Base-by-base conservation (phyloP, 2,113 vertebrate genomes). In the Sapajus apella region DNA sequence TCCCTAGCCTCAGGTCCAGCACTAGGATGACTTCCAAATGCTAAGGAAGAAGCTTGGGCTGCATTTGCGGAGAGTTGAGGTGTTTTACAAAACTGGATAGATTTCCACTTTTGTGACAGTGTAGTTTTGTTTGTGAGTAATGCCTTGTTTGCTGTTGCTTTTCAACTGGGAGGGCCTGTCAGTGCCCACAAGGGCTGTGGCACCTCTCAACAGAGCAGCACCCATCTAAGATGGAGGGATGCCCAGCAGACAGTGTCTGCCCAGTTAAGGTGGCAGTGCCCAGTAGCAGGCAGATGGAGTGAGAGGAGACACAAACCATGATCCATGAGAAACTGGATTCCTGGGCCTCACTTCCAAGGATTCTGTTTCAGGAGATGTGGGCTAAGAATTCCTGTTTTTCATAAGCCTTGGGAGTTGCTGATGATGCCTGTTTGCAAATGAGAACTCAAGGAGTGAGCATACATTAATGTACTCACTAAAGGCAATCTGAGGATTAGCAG, bases 381-480 rank as follows among this genome's bases (percentile, higher is more conserved):
- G 64, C 27, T 47, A 27, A 56, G 47, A 30, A 58, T 56, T 58
- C 77, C 43, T 3, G 1, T 47, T 87, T 80, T 43, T 90, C 40
- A 2, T 8, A 83, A 68, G 21, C 30, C 30, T 72, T 40, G 66
- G n/a, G 23, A 9, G 37, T 4, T 50, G n/a, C 30, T 12, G 25
- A 8, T 10, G 10, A 73, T 25, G 3, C 8, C 35, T 5, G 5
- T 40, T 37, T 72, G 43, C 40, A 14, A 30, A 45, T 5, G 1
- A 11, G 9, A 8, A 2, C 12, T 35, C 20, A 14, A 47, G 37
- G 5, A 40, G 64, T 14, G 18, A 80, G 18, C 6, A 5, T 21
- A 6, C 35, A 0, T 47, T 27, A 16, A 45, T 11, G n/a, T 14
- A 21, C 21, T n/a, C 47, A 18, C 0, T 2, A 11, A 6, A 79